Conservation (phyloP, 2,113 vertebrate species). For the Condylura cristata region DNA sequence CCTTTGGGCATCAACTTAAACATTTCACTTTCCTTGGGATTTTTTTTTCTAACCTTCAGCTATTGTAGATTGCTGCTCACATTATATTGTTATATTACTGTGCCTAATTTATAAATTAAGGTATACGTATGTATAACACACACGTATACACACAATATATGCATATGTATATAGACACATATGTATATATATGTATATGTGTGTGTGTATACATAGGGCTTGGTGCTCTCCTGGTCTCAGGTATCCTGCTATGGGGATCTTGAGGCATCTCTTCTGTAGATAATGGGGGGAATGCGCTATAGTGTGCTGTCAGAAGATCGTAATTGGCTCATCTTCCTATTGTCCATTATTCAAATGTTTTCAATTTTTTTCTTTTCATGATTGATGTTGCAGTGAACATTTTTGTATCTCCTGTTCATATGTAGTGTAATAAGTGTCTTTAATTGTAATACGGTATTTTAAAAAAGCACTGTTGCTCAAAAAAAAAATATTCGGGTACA, state of each 20-base stretch:
- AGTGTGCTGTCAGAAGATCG: not conserved
- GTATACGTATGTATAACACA: no score
- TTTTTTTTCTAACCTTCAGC: not conserved
- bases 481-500: not conserved
- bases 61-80: not conserved
- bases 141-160: no score
- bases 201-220: not conserved
- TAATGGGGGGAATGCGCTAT: not conserved
- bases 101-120: no score
- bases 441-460: not conserved
- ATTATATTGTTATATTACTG: not conserved
- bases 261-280: not conserved
- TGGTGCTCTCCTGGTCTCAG: not conserved
- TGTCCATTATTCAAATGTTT: not conserved
- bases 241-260: not conserved
- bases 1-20: not conserved
- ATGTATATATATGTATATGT: no score
- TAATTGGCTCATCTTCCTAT: not conserved
- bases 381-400: not conserved
- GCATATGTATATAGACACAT: no score
- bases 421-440: not conserved
- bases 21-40: not conserved
- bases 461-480: not conserved
- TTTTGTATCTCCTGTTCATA: not conserved
- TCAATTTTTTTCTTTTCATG: slow-evolving; percentile 24